A percentile compares a stretch with the other conserved stretches of the same genome.
These are phyloP conservation scores for Oreochromis grahami DNA, from an alignment of 2,797 vertebrate genomes.

Conservation along the genomic window DNA sequence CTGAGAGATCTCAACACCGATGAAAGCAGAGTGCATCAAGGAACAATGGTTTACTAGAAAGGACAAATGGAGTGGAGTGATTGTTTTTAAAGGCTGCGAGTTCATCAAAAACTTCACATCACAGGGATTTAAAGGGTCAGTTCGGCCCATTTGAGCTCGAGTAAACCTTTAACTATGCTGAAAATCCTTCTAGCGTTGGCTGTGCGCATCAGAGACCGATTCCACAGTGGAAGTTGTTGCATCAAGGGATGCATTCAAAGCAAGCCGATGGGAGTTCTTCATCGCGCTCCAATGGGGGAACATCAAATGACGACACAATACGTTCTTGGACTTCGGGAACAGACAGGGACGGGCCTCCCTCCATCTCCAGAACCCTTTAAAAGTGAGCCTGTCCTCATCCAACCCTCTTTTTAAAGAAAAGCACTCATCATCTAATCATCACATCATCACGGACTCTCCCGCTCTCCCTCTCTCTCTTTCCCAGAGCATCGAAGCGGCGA, in stretches of 20 bases:
- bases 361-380: constrained; percentile 74
- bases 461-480: neutral
- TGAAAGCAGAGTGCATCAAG: constrained; percentile 33
- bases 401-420: neutral
- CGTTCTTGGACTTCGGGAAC: constrained; percentile 43
- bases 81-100: neutral
- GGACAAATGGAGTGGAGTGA: neutral
- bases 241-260: constrained; percentile 42
- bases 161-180: neutral
- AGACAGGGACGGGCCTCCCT: constrained; percentile 56
- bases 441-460: constrained; percentile 67
- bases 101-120: neutral
- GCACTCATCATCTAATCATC: constrained; percentile 57
- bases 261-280: constrained; percentile 57
- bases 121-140: neutral
- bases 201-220: constrained; percentile 36
- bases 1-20: constrained; percentile 37
- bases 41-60: constrained; percentile 14
- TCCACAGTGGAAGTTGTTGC: constrained; percentile 29
- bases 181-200: constrained; percentile 44
- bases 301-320: constrained; percentile 76
- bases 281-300: constrained; percentile 79
- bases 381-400: constrained; percentile 79
- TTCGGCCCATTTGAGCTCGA: neutral
- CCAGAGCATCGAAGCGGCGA: constrained; percentile 73